phyloP scores from a whole-genome alignment of 1,140 invertebrate genomes.

The Drosophila ironensis region DNA sequence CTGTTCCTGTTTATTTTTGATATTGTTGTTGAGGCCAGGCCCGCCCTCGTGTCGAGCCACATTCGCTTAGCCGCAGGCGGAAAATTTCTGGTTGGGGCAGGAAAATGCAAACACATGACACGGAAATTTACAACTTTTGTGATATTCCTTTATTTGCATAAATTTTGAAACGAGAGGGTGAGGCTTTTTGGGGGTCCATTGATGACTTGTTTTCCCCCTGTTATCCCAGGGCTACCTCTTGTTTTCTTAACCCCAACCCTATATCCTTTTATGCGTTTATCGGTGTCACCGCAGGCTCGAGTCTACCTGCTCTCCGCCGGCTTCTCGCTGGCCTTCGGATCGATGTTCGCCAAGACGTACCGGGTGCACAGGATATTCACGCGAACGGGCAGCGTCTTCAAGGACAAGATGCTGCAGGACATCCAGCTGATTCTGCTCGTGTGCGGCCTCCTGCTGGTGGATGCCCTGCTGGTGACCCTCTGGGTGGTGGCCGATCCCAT shows the following conservation, averaged over 20 bases:
- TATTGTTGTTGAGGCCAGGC: slow-evolving; percentile 19
- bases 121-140: slow-evolving; percentile 67
- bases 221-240: not conserved
- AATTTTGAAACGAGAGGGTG: slow-evolving; percentile 44
- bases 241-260: not conserved
- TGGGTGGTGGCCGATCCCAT: slow-evolving; percentile 93
- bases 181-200: slow-evolving; percentile 35
- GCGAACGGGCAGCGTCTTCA: slow-evolving; percentile 84
- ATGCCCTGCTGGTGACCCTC: slow-evolving; percentile 89
- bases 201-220: slow-evolving; percentile 59
- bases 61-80: not conserved
- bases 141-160: slow-evolving; percentile 75
- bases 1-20: slow-evolving; percentile 24
- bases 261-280: not conserved
- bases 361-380: slow-evolving; percentile 93
- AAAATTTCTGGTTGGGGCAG: not conserved
- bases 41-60: slow-evolving; percentile 8
- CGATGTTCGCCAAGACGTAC: slow-evolving; percentile 95
- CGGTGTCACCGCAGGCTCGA: slow-evolving; percentile 86
- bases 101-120: slow-evolving; percentile 60
- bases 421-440: slow-evolving; percentile 91
- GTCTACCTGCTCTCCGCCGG: slow-evolving; percentile 93
- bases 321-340: slow-evolving; percentile 93
- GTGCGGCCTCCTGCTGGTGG: slow-evolving; percentile 89
- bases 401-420: slow-evolving; percentile 90